Percentiles rank a stretch among this genome's conserved stretches.
These are phyloP conservation scores for Gnathonemus longibarbis DNA, from an alignment of 2,113 vertebrate species.

Conservation along the genomic window DNA sequence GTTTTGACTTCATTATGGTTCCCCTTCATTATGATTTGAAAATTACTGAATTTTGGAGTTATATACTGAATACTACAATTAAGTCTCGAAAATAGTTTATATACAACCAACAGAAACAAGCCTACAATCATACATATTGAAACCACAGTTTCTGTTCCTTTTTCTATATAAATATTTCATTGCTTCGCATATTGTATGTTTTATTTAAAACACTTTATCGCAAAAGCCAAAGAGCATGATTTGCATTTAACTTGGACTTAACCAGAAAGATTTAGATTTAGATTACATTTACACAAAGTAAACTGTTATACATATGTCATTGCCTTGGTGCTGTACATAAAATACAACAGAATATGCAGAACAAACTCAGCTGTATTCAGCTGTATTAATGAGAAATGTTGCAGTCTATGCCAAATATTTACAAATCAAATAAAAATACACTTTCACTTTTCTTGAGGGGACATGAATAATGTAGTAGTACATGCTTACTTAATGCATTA, in stretches of 20 bases:
- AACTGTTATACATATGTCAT: neutral
- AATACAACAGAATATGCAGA: neutral
- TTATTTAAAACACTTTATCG: neutral
- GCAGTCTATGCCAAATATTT: neutral
- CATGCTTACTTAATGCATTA: no score
- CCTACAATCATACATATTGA: neutral
- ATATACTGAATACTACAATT: neutral
- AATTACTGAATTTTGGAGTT: neutral
- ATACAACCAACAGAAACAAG: neutral
- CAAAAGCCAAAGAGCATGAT: neutral
- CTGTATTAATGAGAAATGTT: neutral
- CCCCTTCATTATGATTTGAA: neutral
- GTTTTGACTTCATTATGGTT: neutral
- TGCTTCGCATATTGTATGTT: neutral
- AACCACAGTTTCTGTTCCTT: neutral
- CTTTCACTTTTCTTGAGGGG: no score
- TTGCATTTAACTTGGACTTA: neutral
- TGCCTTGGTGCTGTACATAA: neutral
- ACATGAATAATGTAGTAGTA: no score
- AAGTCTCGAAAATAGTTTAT: neutral
- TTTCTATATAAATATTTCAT: neutral
- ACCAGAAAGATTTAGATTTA: neutral
- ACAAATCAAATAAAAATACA: neutral
- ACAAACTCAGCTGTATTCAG: neutral
- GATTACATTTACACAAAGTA: neutral